Percentiles rank a stretch among this genome's conserved stretches.
Conservation (phyloP, 2,888 invertebrate genomes). For the Myathropa florea region DNA sequence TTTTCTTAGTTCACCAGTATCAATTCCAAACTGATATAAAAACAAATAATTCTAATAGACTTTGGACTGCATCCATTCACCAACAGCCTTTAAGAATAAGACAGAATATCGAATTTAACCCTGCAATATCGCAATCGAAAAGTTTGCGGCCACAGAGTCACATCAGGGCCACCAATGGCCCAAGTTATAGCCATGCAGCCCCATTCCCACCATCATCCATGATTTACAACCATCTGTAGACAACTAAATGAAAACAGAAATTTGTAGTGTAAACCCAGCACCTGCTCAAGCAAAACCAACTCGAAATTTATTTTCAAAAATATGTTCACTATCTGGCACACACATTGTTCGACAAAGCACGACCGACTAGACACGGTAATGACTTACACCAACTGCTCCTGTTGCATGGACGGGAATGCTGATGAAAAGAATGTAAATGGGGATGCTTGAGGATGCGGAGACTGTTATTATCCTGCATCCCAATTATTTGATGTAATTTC, state of each 20-base stretch:
- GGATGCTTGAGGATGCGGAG: neutral
- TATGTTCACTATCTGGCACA: neutral
- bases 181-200: no score
- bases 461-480: constrained; percentile 46
- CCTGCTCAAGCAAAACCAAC: constrained; percentile 21
- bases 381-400: constrained; percentile 2
- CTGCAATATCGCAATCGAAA: no score
- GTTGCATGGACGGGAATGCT: neutral
- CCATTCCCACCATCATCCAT: neutral
- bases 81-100: no score
- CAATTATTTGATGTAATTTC: constrained; percentile 51
- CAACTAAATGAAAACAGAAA: neutral
- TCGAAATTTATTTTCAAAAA: constrained; percentile 35
- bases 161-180: no score
- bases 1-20: no score
- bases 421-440: neutral
- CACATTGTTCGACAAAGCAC: neutral
- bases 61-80: no score
- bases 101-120: no score
- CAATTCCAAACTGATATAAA: no score
- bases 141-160: no score
- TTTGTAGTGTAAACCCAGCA: neutral
- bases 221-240: neutral
- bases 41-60: no score
- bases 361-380: constrained; percentile 21